Evolutionary conservation across 30 jellyfish, hydroid and myxozoan species (phyloP).

Genomic region (Pseudorhiza aurosa): DNA sequence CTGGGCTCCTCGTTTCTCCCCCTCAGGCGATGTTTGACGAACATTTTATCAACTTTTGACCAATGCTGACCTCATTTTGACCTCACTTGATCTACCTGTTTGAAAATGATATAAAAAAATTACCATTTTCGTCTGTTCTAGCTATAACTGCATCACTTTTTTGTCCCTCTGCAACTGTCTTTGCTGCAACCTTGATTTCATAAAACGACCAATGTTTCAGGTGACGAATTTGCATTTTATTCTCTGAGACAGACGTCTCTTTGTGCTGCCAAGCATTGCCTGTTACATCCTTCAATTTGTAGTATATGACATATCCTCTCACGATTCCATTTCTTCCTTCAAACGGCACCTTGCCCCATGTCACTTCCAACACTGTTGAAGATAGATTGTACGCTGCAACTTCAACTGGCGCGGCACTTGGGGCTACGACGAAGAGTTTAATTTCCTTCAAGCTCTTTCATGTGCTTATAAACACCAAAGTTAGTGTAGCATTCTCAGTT

Average conservation of each 20-base stretch:
- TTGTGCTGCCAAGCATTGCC: slow-evolving; percentile 19
- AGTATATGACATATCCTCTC: slow-evolving; percentile 18
- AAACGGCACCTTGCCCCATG: slow-evolving; percentile 31
- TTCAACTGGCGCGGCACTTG: not conserved
- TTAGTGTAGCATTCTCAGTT: too few relatives aligned
- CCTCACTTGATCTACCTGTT: too few relatives aligned
- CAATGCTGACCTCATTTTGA: too few relatives aligned
- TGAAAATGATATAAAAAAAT: too few relatives aligned
- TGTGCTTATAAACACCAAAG: too few relatives aligned
- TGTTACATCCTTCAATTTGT: slow-evolving; percentile 21
- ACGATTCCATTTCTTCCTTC: slow-evolving; percentile 25
- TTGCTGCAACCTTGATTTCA: slow-evolving; percentile 40
- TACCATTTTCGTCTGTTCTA: slow-evolving; percentile 49
- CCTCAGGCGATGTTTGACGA: too few relatives aligned
- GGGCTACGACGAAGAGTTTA: not conserved
- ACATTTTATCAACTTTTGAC: too few relatives aligned
- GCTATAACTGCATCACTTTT: slow-evolving; percentile 29
- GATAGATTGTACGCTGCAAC: slow-evolving; percentile 17
- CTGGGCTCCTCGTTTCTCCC: too few relatives aligned
- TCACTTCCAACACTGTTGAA: slow-evolving; percentile 14
- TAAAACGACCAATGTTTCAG: slow-evolving; percentile 28
- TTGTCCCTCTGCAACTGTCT: slow-evolving; percentile 7
- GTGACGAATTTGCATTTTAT: not conserved
- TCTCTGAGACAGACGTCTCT: slow-evolving; percentile 17
- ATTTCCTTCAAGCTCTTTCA: not conserved